Conservation (phyloP, 2,797 vertebrate genomes). For the Gobio occitaniae region DNA sequence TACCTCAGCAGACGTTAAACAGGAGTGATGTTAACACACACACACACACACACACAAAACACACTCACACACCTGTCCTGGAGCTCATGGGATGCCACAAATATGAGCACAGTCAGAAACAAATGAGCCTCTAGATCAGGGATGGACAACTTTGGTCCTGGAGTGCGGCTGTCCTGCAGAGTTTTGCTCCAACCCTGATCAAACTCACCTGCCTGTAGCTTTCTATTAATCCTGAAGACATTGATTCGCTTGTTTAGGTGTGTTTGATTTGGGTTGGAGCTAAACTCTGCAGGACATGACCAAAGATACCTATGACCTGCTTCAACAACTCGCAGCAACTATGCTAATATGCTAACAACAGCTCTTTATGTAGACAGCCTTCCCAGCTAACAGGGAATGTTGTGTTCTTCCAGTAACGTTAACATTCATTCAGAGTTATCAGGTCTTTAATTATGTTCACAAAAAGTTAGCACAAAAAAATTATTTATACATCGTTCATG, state of each 20-base stretch:
- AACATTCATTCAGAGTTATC: neutral
- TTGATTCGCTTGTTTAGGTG: neutral
- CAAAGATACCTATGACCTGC: neutral
- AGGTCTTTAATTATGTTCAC: neutral
- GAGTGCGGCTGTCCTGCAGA: neutral
- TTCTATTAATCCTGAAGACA: neutral
- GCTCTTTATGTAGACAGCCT: neutral
- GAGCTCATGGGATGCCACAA: neutral
- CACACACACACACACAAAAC: neutral
- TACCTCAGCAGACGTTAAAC: neutral
- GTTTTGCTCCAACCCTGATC: neutral
- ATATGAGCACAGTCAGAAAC: neutral
- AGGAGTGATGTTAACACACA: neutral
- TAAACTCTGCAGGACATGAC: neutral
- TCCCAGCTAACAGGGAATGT: neutral
- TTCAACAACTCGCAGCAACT: neutral
- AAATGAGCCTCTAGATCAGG: conserved; percentile 3
- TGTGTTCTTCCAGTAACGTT: neutral
- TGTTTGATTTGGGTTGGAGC: neutral
- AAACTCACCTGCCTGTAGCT: neutral
- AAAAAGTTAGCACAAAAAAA: neutral
- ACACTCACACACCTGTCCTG: neutral
- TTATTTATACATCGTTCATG: neutral
- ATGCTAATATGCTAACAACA: neutral
- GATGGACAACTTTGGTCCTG: neutral